These are phyloP conservation scores for Cataglyphis rosenhaueri DNA, from an alignment of 2,888 invertebrate species.

Conservation along the genomic window DNA sequence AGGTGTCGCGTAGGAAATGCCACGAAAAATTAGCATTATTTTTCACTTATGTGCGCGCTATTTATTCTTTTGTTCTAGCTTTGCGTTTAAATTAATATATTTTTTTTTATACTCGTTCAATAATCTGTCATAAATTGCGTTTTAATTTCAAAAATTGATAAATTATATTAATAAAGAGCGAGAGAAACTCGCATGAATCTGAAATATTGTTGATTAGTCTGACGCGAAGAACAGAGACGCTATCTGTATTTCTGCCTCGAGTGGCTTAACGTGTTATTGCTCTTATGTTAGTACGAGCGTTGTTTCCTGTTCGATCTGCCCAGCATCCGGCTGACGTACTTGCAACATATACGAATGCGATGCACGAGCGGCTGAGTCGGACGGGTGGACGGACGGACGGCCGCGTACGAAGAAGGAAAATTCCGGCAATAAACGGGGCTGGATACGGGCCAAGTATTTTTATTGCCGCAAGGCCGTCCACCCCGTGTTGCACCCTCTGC, in stretches of 20 bases:
- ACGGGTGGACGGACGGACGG: conserved; percentile 1
- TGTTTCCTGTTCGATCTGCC: conserved; percentile 38
- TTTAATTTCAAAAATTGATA: background rate
- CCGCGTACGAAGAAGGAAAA: conserved; percentile 66
- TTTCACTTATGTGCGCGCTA: conserved; percentile 20
- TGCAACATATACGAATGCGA: conserved; percentile 55
- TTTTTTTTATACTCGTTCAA: background rate
- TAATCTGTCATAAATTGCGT: background rate
- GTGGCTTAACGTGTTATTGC: conserved; percentile 27
- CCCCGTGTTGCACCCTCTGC: conserved; percentile 50
- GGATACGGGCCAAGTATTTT: conserved; percentile 75
- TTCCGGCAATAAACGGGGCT: conserved; percentile 73
- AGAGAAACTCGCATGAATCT: background rate
- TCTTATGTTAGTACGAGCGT: background rate
- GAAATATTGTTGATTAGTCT: conserved; percentile 4
- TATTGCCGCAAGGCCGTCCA: conserved; percentile 64
- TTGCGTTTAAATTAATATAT: too few relatives aligned
- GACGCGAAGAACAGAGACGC: background rate
- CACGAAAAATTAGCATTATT: background rate
- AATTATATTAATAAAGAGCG: background rate
- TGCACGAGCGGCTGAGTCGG: conserved; percentile 59
- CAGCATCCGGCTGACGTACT: conserved; percentile 49
- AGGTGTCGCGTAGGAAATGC: conserved; percentile 2
- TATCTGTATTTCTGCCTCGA: background rate
- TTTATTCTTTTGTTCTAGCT: conserved; percentile 22